phyloP scores from a whole-genome alignment of 2,797 vertebrate species.

The Hoplostethus mediterraneus region DNA sequence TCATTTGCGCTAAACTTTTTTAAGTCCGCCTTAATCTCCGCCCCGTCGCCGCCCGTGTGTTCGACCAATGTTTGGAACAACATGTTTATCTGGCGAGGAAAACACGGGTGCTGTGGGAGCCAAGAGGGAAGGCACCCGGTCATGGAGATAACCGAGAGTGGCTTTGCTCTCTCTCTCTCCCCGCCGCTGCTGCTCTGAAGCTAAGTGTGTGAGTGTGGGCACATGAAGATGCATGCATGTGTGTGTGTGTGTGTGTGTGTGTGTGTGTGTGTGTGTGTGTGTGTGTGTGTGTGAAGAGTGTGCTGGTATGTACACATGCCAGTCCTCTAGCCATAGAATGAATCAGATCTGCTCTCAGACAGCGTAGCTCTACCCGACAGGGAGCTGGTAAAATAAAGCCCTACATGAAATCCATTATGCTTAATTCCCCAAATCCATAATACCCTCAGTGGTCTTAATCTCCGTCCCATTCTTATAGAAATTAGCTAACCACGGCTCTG shows the following conservation, averaged over 20 bases:
- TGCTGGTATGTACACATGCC: slow-evolving; percentile 42
- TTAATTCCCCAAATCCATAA: slow-evolving; percentile 83
- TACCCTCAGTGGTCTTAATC: slow-evolving; percentile 81
- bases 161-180: slow-evolving; percentile 43
- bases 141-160: slow-evolving; percentile 71
- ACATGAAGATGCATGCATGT: slow-evolving; percentile 7
- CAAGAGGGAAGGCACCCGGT: slow-evolving; percentile 59
- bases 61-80: slow-evolving; percentile 76
- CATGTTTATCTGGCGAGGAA: slow-evolving; percentile 73
- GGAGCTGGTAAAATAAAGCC: slow-evolving; percentile 76
- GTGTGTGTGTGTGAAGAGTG: slow-evolving; percentile 41
- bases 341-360: slow-evolving; percentile 73
- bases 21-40: slow-evolving; percentile 78
- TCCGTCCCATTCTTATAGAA: slow-evolving; percentile 79
- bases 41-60: slow-evolving; percentile 62
- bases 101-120: slow-evolving; percentile 61
- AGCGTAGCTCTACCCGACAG: slow-evolving; percentile 57
- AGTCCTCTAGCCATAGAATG: slow-evolving; percentile 58
- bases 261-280: slow-evolving; percentile 28
- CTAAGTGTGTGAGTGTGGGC: slow-evolving; percentile 39
- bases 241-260: slow-evolving; percentile 34
- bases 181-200: slow-evolving; percentile 47
- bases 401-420: slow-evolving; percentile 82
- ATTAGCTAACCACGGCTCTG: slow-evolving; percentile 75
- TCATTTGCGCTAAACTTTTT: slow-evolving; percentile 78